Conservation (phyloP, 2,888 invertebrate species). For the Acronicta leporina region DNA sequence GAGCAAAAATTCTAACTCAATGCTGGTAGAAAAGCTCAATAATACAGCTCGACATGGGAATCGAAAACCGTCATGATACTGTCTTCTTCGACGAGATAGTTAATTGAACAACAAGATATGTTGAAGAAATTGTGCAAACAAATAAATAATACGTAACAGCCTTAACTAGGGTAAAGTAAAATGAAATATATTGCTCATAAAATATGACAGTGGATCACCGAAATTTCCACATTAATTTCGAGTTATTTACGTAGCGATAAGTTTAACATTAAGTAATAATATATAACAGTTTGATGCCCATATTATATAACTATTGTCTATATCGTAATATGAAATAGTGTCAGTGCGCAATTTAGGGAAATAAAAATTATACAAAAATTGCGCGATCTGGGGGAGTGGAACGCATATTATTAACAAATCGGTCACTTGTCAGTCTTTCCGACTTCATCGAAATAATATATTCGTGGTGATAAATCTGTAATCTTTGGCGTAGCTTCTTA, state of each 20-base stretch:
- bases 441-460: constrained; percentile 10
- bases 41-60: too few species aligned
- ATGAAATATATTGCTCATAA: neutral
- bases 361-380: constrained; percentile 58
- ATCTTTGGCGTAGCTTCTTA: too few species aligned
- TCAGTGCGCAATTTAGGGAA: constrained; percentile 64
- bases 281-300: constrained; percentile 40
- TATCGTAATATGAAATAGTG: constrained; percentile 51
- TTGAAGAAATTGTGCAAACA: neutral
- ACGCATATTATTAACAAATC: constrained; percentile 53
- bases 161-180: neutral
- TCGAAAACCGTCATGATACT: too few species aligned
- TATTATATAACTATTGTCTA: constrained; percentile 33
- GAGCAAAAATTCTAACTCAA: too few species aligned
- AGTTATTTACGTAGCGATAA: constrained; percentile 23
- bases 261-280: constrained; percentile 39
- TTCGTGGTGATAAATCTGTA: neutral
- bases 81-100: too few species aligned
- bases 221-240: constrained; percentile 8
- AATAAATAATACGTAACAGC: neutral
- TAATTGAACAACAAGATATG: too few species aligned
- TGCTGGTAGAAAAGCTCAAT: too few species aligned
- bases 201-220: neutral
- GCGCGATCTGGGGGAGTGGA: constrained; percentile 72
- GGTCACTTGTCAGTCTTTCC: constrained; percentile 21